Percentiles rank a stretch among this genome's conserved stretches.
phyloP scores from a whole-genome alignment of 2,113 vertebrate genomes.

The Hippocampus abdominalis region DNA sequence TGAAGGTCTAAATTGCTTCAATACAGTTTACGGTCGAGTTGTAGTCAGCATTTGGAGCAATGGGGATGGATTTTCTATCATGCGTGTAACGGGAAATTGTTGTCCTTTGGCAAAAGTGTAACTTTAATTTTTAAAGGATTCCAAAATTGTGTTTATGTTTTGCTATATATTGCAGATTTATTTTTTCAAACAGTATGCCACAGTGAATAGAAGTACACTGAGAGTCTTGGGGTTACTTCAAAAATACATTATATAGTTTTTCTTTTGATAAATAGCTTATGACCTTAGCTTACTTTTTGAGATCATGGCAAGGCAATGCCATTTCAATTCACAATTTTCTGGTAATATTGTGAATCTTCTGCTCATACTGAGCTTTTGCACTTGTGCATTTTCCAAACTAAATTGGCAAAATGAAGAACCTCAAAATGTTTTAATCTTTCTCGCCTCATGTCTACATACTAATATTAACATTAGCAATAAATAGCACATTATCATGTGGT shows the following conservation, averaged over 20 bases:
- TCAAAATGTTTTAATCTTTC: neutral
- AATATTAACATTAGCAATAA: neutral
- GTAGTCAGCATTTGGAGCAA: neutral
- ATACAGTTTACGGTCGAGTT: neutral
- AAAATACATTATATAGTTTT: no score
- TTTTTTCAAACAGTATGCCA: no score
- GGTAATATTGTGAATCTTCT: neutral
- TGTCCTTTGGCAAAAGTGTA: no score
- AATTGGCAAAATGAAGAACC: neutral
- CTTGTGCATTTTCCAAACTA: neutral
- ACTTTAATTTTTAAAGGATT: neutral
- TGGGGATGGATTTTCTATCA: neutral
- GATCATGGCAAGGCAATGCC: no score
- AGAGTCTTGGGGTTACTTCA: no score
- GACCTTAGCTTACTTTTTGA: no score
- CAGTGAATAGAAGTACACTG: no score
- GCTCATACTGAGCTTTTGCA: neutral
- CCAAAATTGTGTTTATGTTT: neutral
- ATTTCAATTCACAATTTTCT: neutral
- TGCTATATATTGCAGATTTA: neutral
- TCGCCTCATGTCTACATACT: neutral
- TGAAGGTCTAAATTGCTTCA: neutral
- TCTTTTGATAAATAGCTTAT: no score
- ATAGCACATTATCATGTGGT: constrained; percentile 8
- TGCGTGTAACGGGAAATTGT: no score